Evolutionary conservation across 2,888 invertebrate genomes (phyloP), one percentile per base, ranked within the genome.

Genomic region (Drosophila mayaguana): DNA sequence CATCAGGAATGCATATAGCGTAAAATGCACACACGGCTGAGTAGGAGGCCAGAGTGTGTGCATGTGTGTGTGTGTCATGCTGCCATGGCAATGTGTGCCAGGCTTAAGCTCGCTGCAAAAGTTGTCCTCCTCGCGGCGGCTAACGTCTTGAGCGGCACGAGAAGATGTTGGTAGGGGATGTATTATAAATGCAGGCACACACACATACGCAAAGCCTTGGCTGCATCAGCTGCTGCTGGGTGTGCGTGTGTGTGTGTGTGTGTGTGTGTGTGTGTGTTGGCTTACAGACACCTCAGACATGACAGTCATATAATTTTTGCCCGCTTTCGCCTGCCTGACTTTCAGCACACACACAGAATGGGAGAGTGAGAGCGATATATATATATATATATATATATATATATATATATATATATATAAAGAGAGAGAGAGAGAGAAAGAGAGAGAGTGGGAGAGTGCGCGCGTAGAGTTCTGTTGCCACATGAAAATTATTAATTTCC

Each of bases 401-500:
- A n/a, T n/a, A n/a, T n/a, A n/a, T n/a, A n/a, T n/a, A n/a, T n/a
- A n/a, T n/a, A n/a, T n/a, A n/a, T n/a, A n/a, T n/a, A n/a, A n/a
- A n/a, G n/a, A n/a, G 11, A 3, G 11, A 11, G 34, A 14, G 16
- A 16, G 18, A 9, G 28, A 14, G 42, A 5, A 12, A 12, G 43
- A 2, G 32, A 1, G 25, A 38, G 42, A 18, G 8, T 2, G 20
- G 46, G n/a, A 38, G n/a, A n/a, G 7, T n/a, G 11, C 5, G n/a
- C n/a, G n/a, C 28, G 28, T 1, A 28, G 28, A 20, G 18, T 8
- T 16, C 7, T 8, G 59, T 65, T 68, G 78, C 78, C 75, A 72
- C 74, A 80, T 72, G 72, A 76, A 83, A 84, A 81, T 86, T 81
- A 86, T 86, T 86, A 81, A 86, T 84, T 86, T 86, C 74, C 73